These are phyloP conservation scores for Clarias magur DNA, from an alignment of 2,113 vertebrate species.

Conservation along the genomic window DNA sequence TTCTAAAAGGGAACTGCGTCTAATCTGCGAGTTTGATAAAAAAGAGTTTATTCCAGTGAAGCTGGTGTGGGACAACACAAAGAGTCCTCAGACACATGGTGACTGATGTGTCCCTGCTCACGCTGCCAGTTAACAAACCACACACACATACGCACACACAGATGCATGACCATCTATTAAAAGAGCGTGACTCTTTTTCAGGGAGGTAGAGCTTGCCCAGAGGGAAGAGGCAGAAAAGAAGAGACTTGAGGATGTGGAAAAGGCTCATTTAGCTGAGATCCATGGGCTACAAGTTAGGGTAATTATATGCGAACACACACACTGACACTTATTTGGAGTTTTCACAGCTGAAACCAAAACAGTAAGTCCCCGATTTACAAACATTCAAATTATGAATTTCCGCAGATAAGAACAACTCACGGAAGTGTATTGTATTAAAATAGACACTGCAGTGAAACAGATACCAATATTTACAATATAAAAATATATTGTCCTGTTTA, in stretches of 20 bases:
- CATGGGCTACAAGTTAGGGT: slow-evolving; percentile 91
- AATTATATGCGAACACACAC: slow-evolving; percentile 59
- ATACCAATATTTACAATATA: too few relatives aligned
- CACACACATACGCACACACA: not conserved
- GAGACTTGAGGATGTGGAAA: slow-evolving; percentile 93
- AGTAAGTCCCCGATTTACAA: too few relatives aligned
- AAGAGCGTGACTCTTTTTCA: slow-evolving; percentile 62
- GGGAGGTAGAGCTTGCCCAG: slow-evolving; percentile 95
- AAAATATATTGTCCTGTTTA: too few relatives aligned
- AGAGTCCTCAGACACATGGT: not conserved
- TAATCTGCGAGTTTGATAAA: slow-evolving; percentile 18
- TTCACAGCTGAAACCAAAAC: not conserved
- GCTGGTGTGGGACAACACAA: not conserved
- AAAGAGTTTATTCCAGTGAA: not conserved
- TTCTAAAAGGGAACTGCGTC: slow-evolving; percentile 6
- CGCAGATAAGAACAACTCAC: too few relatives aligned
- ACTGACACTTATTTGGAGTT: slow-evolving; percentile 15
- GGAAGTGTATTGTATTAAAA: too few relatives aligned
- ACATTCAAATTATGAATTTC: too few relatives aligned
- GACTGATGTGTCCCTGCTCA: not conserved
- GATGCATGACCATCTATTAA: slow-evolving; percentile 25
- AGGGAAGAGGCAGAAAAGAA: slow-evolving; percentile 90
- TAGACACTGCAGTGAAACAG: too few relatives aligned
- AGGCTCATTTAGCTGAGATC: slow-evolving; percentile 88
- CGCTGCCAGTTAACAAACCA: not conserved